A percentile compares a stretch with the other conserved stretches of the same genome.
phyloP scores from a whole-genome alignment of 2,113 vertebrate species.

The Copsychus sechellarum region DNA sequence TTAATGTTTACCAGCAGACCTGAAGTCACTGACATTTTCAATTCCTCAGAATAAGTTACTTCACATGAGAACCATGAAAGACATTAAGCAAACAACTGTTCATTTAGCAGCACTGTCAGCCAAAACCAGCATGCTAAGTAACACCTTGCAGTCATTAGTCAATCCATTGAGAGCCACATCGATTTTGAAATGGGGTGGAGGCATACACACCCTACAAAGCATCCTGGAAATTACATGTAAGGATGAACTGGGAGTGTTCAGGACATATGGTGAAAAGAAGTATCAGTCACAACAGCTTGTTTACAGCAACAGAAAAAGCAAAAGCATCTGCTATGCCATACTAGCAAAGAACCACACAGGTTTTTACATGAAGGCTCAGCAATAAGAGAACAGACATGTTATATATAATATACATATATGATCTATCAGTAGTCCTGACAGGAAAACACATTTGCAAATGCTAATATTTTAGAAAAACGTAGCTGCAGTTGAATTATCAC shows the following conservation, averaged over 20 bases:
- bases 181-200: constrained; percentile 69
- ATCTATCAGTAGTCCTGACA: neutral
- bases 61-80: constrained; percentile 18
- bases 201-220: constrained; percentile 50
- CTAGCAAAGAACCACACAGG: neutral
- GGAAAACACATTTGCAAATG: neutral
- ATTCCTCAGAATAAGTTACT: constrained; percentile 2
- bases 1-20: neutral
- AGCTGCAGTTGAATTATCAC: neutral
- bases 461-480: neutral
- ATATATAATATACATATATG: neutral
- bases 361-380: neutral
- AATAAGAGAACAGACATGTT: neutral
- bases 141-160: constrained; percentile 58
- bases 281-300: constrained; percentile 61
- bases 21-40: neutral
- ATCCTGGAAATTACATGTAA: constrained; percentile 62
- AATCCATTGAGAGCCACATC: constrained; percentile 49
- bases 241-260: constrained; percentile 51
- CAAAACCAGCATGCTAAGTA: constrained; percentile 43
- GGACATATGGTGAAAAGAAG: constrained; percentile 39
- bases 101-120: constrained; percentile 6
- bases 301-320: constrained; percentile 45
- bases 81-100: constrained; percentile 33
- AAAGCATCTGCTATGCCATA: constrained; percentile 1